Base-by-base conservation (phyloP, 2,888 invertebrate species). In the Drosophila fungiperda region DNA sequence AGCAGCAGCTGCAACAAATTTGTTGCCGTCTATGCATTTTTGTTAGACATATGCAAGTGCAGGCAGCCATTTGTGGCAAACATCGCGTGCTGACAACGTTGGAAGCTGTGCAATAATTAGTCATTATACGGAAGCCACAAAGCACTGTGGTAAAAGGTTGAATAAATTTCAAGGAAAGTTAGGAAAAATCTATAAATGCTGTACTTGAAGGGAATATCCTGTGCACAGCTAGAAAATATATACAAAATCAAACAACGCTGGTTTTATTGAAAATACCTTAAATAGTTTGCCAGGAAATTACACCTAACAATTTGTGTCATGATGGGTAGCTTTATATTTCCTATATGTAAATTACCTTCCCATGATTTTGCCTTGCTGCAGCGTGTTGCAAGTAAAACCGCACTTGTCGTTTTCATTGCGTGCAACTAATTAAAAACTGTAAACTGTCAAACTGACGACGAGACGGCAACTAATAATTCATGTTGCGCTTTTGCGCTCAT, bases 351-450 rank as follows among this genome's bases (percentile, higher is more conserved):
- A 2, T 38, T 15, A 38, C 3, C 35, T 38, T n/a, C 17, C 11
- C 12, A 45, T 3, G 45, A 23, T 17, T 29, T 29, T 33, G 29
- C 17, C 20, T 64, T 11, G 77, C 36, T 26, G 17, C 71, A 78
- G 60, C 77, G 73, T 74, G 59, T 5, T 12, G 15, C 3, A 45
- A 23, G 20, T 17, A 26, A 75, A 59, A 63, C 55, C 61, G 58
- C 75, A 78, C 67, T 78, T 75, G 78, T 75, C 69, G 54, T 58
- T 64, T 49, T 32, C 57, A 65, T 81, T 81, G 82, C 80, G 83
- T 82, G 82, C 78, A 71, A 59, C 77, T 82, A 82, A 82, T 82
- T 82, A 82, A 82, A 82, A 80, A 64, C 72, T 75, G 80, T 81
- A 75, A 82, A 62, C 81, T 81, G 81, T 82, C 81, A 77, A 69